Evolutionary conservation across 2,888 invertebrate genomes (phyloP), one percentile per base, ranked within the genome.

Genomic region (Hyles lineata): DNA sequence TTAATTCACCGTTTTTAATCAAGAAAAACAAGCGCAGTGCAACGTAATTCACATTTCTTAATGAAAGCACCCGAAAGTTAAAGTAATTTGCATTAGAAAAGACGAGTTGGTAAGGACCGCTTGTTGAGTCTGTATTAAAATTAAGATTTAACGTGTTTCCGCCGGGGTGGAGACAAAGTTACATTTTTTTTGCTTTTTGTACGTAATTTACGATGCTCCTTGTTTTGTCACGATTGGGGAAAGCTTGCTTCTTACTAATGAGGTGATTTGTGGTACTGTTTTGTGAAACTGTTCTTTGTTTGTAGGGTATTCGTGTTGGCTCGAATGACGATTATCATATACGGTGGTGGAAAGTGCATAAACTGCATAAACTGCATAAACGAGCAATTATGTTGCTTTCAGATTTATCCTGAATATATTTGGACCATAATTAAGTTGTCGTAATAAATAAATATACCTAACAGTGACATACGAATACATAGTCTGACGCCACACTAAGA

Each of bases 21-120:
- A 67, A 67, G 67, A 67, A 21, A 50, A 67, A 71, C 25, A 79
- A 82, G 82, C 82, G 78, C 74, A 77, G 74, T 80, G 80, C 82
- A 83, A 81, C 82, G 83, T 86, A 83, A 89, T 88, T 83, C 84
- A 81, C 83, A 85, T 84, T 84, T 82, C 85, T 84, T 89, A 88
- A 89, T 87, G 89, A 88, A 89, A 90, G 87, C 85, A 84, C 81
- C 50, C 83, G 83, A 83, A 88, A 89, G 87, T 88, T 85, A 75
- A 85, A 86, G 85, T 85, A 87, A 90, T 90, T 89, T 89, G 86
- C 90, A 90, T 89, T 84, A 87, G 86, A 90, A 88, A 87, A 83
- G 85, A 84, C 80, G 82, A 83, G 84, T 84, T 80, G 78, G 80
- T 67, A 50, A 67, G 70, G 74, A 59, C 77, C 72, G 80, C 81